A percentile compares a stretch with the other conserved stretches of the same genome.
phyloP scores from a whole-genome alignment of 2,888 invertebrate genomes.

The Heliconius cydno region DNA sequence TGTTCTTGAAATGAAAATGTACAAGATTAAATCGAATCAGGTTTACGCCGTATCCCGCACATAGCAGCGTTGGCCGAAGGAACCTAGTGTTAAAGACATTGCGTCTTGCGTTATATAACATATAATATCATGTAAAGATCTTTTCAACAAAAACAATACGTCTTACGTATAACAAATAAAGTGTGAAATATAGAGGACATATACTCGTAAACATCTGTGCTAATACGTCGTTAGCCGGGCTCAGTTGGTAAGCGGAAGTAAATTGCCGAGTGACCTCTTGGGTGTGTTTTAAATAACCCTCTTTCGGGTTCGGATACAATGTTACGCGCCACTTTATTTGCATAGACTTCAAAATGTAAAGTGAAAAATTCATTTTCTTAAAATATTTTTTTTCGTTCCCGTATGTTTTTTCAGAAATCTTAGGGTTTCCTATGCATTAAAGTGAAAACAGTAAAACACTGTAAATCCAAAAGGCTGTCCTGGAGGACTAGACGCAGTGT shows the following conservation, averaged over 20 bases:
- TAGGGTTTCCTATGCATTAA: too few species aligned
- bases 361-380: too few species aligned
- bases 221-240: constrained; percentile 23
- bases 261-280: constrained; percentile 23
- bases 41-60: too few species aligned
- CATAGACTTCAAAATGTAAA: too few species aligned
- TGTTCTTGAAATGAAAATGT: background rate
- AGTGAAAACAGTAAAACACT: too few species aligned
- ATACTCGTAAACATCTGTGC: constrained; percentile 24
- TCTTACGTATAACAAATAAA: constrained; percentile 1
- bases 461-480: too few species aligned
- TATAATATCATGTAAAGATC: background rate
- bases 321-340: too few species aligned
- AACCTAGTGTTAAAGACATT: background rate
- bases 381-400: too few species aligned
- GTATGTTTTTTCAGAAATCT: too few species aligned
- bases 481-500: too few species aligned
- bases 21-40: background rate
- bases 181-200: constrained; percentile 14
- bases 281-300: constrained; percentile 5
- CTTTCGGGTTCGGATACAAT: background rate
- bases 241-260: constrained; percentile 29
- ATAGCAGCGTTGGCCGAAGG: background rate
- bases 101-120: too few species aligned
- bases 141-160: background rate